Evolutionary conservation across 2,797 vertebrate genomes (phyloP), one percentile per base, ranked within the genome.

Genomic region (Leuciscus waleckii): DNA sequence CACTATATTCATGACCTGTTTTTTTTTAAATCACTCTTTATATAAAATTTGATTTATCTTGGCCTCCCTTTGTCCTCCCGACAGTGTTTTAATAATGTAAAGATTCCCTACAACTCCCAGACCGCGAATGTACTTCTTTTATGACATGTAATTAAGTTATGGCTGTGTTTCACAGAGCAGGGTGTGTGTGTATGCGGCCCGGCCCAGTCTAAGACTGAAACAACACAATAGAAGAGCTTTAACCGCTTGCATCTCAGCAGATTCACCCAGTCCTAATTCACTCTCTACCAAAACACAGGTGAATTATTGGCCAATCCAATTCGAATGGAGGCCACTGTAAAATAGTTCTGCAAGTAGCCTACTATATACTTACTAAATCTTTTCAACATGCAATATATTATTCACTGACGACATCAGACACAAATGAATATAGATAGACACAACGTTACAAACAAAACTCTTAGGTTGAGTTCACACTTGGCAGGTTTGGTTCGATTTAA

Each of bases 171-270:
- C 32, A 76, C 43, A 67, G 23, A 65, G 71, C 56, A 83, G 81
- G 71, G 81, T 37, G 71, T 83, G 81, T 83, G 81, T 83, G 43
- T 5, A 16, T 46, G 1, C 0, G n/a, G 49, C 32, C 73, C n/a
- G 23, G 61, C 74, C 63, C 65, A n/a, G 63, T 23, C 82, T 17
- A 35, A 70, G 74, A 69, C 82, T 84, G 74, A 84, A 84, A 78
- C 23, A 58, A 70, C 82, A 78, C 51, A 69, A 19, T 29, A 63
- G 17, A 84, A 69, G 23, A 5, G 43, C 68, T 51, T 65, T 7
- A 78, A 17, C 17, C 2, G 5, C 39, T 43, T 63, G 0, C 74
- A 76, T 43, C 17, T 58, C 54, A 3, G 63, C 32, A 68, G 32
- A 68, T 69, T 74, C 82, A 83, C 61, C 61, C n/a, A 54, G 71